Percentiles rank a stretch among this genome's conserved stretches.
Evolutionary conservation across 1,140 invertebrate genomes (phyloP).

Genomic region (Nebria ingens): DNA sequence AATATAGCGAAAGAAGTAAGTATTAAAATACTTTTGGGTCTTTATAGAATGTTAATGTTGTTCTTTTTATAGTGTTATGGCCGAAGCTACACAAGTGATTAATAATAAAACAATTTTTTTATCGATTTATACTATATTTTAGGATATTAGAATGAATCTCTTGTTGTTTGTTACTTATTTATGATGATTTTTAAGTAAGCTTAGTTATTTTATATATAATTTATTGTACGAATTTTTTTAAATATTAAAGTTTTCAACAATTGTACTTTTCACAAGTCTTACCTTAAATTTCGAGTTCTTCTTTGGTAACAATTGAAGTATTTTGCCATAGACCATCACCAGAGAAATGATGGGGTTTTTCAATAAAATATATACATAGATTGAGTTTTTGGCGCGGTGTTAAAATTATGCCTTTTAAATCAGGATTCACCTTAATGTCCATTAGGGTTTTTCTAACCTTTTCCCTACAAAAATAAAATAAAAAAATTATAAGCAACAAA

Average conservation of each 20-base stretch:
- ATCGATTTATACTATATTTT: too few relatives aligned
- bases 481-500: conserved; percentile 11
- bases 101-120: too few relatives aligned
- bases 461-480: not conserved
- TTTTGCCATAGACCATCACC: conserved; percentile 36
- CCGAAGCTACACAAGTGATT: too few relatives aligned
- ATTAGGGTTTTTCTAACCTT: not conserved
- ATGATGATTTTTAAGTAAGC: not conserved
- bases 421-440: not conserved
- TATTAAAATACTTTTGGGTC: too few relatives aligned
- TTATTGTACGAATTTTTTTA: too few relatives aligned
- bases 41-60: too few relatives aligned
- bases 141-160: not conserved
- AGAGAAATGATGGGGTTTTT: conserved; percentile 35
- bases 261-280: too few relatives aligned
- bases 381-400: conserved; percentile 23
- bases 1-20: conserved; percentile 48
- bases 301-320: too few relatives aligned
- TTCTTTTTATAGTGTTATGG: too few relatives aligned
- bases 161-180: not conserved
- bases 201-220: not conserved
- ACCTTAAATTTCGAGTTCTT: too few relatives aligned
- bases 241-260: too few relatives aligned
- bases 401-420: not conserved
- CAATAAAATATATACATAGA: conserved; percentile 35